Conservation (phyloP, 2,113 vertebrate species). For the Gavia stellata region DNA sequence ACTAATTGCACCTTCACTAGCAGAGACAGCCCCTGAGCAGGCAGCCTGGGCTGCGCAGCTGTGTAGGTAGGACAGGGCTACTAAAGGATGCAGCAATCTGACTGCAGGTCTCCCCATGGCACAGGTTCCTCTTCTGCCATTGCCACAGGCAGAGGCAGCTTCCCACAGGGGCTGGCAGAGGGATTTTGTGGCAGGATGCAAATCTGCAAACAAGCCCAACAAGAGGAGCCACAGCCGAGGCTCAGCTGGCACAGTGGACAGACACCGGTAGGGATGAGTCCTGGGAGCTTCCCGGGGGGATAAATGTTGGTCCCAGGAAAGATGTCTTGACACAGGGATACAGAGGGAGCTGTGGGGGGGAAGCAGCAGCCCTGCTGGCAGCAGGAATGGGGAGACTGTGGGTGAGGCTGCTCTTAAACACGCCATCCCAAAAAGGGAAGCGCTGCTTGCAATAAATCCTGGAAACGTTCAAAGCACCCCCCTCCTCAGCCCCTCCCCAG, state of each 20-base stretch:
- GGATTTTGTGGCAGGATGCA: no score
- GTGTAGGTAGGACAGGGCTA: neutral
- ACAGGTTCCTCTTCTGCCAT: neutral
- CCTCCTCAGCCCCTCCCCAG: no score
- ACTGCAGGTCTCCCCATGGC: neutral
- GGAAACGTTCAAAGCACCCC: neutral
- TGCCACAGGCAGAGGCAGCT: neutral
- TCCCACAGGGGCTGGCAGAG: neutral
- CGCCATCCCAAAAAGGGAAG: neutral
- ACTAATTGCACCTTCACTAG: rapidly evolving
- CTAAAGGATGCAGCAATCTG: neutral
- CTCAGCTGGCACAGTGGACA: neutral
- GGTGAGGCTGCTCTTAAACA: neutral
- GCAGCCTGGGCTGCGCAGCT: neutral
- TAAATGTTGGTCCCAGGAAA: neutral
- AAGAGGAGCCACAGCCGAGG: neutral
- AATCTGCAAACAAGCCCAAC: neutral
- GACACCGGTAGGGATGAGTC: neutral
- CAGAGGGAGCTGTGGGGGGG: neutral
- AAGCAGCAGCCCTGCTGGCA: neutral
- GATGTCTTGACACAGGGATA: neutral
- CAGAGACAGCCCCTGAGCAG: neutral
- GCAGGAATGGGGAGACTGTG: neutral
- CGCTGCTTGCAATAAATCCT: neutral
- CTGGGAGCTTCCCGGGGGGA: neutral